Evolutionary conservation across 2,888 invertebrate genomes (phyloP).

Genomic region (Torymus auratus): DNA sequence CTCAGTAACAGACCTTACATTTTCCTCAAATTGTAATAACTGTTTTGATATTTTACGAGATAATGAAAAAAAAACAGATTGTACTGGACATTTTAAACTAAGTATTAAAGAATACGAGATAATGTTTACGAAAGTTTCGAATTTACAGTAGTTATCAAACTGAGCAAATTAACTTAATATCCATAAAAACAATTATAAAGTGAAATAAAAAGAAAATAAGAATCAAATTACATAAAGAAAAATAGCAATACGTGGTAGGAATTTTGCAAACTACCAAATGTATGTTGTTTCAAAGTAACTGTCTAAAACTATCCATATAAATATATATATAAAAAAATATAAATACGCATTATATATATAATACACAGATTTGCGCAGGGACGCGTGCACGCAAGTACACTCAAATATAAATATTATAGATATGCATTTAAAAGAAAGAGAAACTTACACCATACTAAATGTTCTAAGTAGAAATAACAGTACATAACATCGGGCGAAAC

Average conservation of each 20-base stretch:
- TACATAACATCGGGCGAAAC: conserved; percentile 64
- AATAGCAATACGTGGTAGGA: conserved; percentile 50
- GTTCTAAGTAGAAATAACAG: conserved; percentile 56
- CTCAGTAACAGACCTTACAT: conserved; percentile 30
- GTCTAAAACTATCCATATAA: conserved; percentile 41
- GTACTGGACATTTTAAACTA: conserved; percentile 24
- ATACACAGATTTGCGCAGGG: conserved; percentile 46
- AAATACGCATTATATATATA: conserved; percentile 32
- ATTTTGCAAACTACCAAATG: conserved; percentile 30
- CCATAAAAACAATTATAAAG: conserved; percentile 16
- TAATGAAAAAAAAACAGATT: conserved; percentile 18
- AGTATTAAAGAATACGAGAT: conserved; percentile 26
- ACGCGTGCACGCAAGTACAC: conserved; percentile 49
- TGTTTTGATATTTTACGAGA: conserved; percentile 54
- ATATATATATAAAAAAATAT: conserved; percentile 39
- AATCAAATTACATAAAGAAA: conserved; percentile 47
- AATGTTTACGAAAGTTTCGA: conserved; percentile 34
- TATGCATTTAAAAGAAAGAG: conserved; percentile 43
- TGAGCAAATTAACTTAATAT: conserved; percentile 34
- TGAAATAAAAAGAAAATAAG: conserved; percentile 16
- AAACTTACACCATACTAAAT: conserved; percentile 51
- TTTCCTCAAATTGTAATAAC: conserved; percentile 38
- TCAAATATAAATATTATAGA: conserved; percentile 39
- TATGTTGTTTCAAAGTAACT: conserved; percentile 48
- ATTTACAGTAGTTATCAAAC: conserved; percentile 27